Evolutionary conservation across 2,113 vertebrate genomes (phyloP), one percentile per base, ranked within the genome.

Genomic region (Jaculus jaculus): DNA sequence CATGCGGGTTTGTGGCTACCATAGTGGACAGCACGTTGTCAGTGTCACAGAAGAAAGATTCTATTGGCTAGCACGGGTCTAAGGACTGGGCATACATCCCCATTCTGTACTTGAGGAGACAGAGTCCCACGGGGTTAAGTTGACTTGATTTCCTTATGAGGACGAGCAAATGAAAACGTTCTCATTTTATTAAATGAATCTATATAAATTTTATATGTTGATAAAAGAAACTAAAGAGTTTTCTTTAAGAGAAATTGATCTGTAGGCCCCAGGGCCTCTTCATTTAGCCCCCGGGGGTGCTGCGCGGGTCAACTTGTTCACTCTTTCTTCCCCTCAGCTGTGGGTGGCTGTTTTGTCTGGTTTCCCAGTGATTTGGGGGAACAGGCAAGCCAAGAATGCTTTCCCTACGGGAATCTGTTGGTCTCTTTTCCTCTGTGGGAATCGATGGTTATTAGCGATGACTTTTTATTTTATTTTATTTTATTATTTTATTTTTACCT

Each of bases 31-130:
- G 58, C 32, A 34, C 58, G 1, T 61, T 81, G 18, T 69, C 39
- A 13, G 42, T 47, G 4, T 51, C 18, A 37, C 18, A 26, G 77
- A 87, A 73, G 37, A 28, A 87, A 73, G 37, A 28, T 84, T 47
- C 75, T 54, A 2, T 16, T 4, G 26, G 47, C 2, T 42, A 88
- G 78, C 30, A 2, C 21, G 26, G 54, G n/a, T 32, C 32, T 42
- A 8, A 18, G 79, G 63, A n/a, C 32, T 28, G 18, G 28, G 32
- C 18, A 28, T 61, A 9, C 0, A 6, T 24, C 39, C 32, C 37
- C 15, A 72, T 80, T 85, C 89, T 39, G 74, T 37, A 89, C 81
- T n/a, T 47, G n/a, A 82, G 69, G 75, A 94, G 74, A 47, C 18
- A 0, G 63, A 79, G 47, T 78, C 58, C 66, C 68, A 28, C 3